A percentile compares a stretch with the other conserved stretches of the same genome.
These are phyloP conservation scores for Gadopsis bispinosus DNA, from an alignment of 2,797 vertebrate genomes.

Conservation along the genomic window DNA sequence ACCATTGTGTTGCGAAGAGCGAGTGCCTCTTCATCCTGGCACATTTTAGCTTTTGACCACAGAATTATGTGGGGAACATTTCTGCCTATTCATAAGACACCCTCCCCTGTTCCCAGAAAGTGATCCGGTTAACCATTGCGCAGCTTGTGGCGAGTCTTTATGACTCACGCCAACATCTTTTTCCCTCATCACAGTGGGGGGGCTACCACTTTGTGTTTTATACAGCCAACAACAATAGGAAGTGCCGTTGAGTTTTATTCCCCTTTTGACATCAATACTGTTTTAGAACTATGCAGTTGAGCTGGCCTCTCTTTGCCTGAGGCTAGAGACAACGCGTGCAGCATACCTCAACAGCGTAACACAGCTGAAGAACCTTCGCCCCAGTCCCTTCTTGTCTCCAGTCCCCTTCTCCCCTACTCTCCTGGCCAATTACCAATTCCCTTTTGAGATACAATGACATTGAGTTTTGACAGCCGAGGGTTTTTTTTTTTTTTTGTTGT, in stretches of 20 bases:
- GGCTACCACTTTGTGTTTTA: conserved; percentile 59
- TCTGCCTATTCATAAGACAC: conserved; percentile 37
- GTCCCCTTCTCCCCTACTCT: conserved; percentile 39
- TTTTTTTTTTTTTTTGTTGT: conserved; percentile 54
- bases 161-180: conserved; percentile 55
- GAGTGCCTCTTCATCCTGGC: conserved; percentile 18
- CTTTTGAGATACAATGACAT: conserved; percentile 72
- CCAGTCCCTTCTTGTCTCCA: conserved; percentile 29
- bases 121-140: conserved; percentile 55
- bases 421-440: conserved; percentile 75
- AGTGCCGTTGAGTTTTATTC: conserved; percentile 57
- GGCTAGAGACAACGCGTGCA: conserved; percentile 51
- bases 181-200: conserved; percentile 17
- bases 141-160: conserved; percentile 52
- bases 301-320: conserved; percentile 57
- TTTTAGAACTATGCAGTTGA: conserved; percentile 56
- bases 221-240: conserved; percentile 54
- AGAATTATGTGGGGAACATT: conserved; percentile 43
- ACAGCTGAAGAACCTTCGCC: conserved; percentile 43
- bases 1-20: conserved; percentile 26
- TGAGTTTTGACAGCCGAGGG: conserved; percentile 73
- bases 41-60: conserved; percentile 35
- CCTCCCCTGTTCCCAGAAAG: conserved; percentile 42
- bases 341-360: conserved; percentile 54
- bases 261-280: conserved; percentile 66